Evolutionary conservation across 35 echinoderm and acorn worm species (phyloP), one percentile per base, ranked within the genome.

Genomic region (Anneissia japonica): DNA sequence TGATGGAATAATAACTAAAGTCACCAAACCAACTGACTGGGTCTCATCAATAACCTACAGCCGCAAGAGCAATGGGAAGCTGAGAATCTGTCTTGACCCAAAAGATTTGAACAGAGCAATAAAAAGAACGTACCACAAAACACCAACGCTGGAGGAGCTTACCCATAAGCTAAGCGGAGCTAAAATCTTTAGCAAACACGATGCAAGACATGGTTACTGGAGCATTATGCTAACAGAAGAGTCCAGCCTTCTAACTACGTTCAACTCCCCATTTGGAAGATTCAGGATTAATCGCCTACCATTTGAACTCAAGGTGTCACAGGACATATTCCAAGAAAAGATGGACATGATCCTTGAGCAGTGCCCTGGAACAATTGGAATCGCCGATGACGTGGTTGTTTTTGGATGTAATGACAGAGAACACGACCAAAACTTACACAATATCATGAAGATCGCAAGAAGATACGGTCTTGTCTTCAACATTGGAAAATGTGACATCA

Each of bases 11-110:
- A 83, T 3, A 55, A 30, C 56, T 46, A 35, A 55, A 35, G 87
- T 93, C 0, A 93, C 74, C 0, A 32, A 94, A 46, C 92, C 92
- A 78, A 94, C 92, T 43, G 92, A 94, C 76, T 94, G 92, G 92
- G 84, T 94, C 34, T 83, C 55, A 16, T 86, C 43, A 31, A 34
- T 90, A 37, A 80, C 84, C 31, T 55, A 55, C 36, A 28, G 36
- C n/a, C 36, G 51, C 34, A 82, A 86, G 38, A 21, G 46, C 14
- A 94, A 91, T 85, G 88, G 93, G 36, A 86, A 55, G 87, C 36
- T 80, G 51, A 74, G 88, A 21, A 56, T 94, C 36, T 94, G 84
- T 37, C 75, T 87, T 10, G 93, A 90, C 36, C 85, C 85, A 3
- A 91, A 88, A 45, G 84, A 90, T 37, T 16, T 94, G 30, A 94